Evolutionary conservation across 2,113 vertebrate species (phyloP).

Genomic region (Campylorhamphus procurvoides): DNA sequence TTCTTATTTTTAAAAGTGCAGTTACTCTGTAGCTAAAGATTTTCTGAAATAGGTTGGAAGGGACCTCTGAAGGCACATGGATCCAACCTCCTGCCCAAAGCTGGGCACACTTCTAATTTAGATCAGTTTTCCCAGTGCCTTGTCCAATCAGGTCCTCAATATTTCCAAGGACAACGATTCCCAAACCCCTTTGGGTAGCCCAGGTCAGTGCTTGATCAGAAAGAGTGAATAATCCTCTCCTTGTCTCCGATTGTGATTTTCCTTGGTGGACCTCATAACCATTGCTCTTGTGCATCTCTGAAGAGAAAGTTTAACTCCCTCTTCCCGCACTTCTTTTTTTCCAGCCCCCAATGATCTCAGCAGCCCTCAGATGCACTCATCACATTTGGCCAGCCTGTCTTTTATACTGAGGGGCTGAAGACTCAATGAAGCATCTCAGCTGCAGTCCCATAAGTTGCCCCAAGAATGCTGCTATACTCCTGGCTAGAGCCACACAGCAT

Average conservation of each 20-base stretch:
- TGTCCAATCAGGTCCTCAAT: neutral
- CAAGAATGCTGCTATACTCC: neutral
- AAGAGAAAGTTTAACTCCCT: fast-evolving
- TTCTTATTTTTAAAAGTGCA: neutral
- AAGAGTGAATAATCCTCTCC: neutral
- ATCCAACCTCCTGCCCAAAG: neutral
- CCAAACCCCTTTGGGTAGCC: neutral
- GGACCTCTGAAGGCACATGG: neutral
- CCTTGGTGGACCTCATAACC: neutral
- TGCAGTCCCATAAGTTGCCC: neutral
- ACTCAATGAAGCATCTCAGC: neutral
- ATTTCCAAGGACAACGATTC: neutral
- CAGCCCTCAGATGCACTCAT: neutral
- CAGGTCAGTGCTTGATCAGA: neutral
- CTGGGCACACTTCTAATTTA: neutral
- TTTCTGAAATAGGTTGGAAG: neutral
- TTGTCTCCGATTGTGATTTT: neutral
- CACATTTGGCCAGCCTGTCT: neutral
- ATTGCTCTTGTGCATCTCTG: neutral
- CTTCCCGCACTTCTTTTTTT: neutral
- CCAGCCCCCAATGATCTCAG: neutral
- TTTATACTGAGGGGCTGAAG: neutral
- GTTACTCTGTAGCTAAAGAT: neutral
- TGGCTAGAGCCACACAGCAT: neutral
- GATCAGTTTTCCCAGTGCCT: neutral